Evolutionary conservation across 2,888 invertebrate genomes (phyloP).

Genomic region (Bugulina stolonifera): DNA sequence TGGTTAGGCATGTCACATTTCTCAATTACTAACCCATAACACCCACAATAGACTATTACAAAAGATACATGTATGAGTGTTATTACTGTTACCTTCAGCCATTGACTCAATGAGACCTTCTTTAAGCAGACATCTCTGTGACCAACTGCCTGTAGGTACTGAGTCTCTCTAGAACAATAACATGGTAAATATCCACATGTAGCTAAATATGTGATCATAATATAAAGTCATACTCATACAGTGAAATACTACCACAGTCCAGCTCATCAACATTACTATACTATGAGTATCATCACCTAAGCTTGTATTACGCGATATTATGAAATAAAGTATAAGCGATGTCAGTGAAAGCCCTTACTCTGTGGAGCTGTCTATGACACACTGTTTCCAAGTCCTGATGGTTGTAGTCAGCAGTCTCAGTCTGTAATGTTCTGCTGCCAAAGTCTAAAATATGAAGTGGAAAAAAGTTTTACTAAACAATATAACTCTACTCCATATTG

Average conservation of each 20-base stretch:
- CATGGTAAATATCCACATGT: no score
- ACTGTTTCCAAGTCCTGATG: constrained; percentile 33
- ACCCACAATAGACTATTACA: no score
- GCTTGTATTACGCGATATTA: no score
- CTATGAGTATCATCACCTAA: no score
- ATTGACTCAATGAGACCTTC: neutral
- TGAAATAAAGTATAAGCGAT: no score
- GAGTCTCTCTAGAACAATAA: neutral
- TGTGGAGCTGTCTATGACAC: constrained; percentile 32
- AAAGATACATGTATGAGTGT: no score
- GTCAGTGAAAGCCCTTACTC: constrained; percentile 32
- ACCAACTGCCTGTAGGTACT: neutral
- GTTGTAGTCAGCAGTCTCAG: constrained; percentile 30
- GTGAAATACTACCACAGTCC: no score
- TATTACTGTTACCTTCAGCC: neutral
- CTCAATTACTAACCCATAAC: no score
- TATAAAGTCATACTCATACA: no score
- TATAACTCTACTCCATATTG: neutral
- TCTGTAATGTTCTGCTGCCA: constrained; percentile 34
- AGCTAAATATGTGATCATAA: no score
- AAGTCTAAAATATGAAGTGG: constrained; percentile 32
- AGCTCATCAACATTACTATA: no score
- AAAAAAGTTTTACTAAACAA: neutral
- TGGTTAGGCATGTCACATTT: no score
- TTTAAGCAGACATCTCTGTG: neutral